Evolutionary conservation across 2,888 invertebrate species (phyloP), one percentile per base, ranked within the genome.

Genomic region (Hybos culiciformis): DNA sequence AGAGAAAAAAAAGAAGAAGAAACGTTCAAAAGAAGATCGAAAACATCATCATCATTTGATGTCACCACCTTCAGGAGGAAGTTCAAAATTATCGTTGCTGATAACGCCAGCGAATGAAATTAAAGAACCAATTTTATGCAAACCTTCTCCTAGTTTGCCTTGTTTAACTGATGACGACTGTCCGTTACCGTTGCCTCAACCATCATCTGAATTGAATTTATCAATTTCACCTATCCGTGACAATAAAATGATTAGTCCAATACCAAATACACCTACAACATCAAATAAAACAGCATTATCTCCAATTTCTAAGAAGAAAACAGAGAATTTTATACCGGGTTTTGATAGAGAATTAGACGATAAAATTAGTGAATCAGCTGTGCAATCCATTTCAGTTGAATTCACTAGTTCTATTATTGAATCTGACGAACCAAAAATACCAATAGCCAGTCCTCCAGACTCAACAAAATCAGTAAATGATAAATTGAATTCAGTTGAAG

Each of bases 1-100:
- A 57, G 84, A 85, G 53, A 84, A 81, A 64, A 85, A 83, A 63
- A 87, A 87, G 66, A 87, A 86, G 61, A 78, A 84, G 54, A 87
- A 86, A 61, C 83, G 80, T 57, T 83, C 77, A 42, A 83, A 80
- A 59, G 86, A 86, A 54, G 85, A 85, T 47, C 74, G 77, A 49
- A 76, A 78, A 50, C 76, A 72, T 55, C 75, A 78, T 55, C 76
- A 78, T 54, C 78, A 81, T 57, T 40, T 50, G 18, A 45, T 62
- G 60, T 43, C 64, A 57, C 44, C 61, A 60, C 31, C 50, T 4
- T 47, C 48, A n/a, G 50, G 50, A 1, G 51, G 49, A 36, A 24
- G 12, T 7, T 43, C 37, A 29, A 41, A 41, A 49, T 49, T 11
- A 50, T 54, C 7, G 53, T 53, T 12, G 12, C 39, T 11, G 33